Evolutionary conservation across 2,888 invertebrate species (phyloP).

Genomic region (Euplagia quadripunctaria): DNA sequence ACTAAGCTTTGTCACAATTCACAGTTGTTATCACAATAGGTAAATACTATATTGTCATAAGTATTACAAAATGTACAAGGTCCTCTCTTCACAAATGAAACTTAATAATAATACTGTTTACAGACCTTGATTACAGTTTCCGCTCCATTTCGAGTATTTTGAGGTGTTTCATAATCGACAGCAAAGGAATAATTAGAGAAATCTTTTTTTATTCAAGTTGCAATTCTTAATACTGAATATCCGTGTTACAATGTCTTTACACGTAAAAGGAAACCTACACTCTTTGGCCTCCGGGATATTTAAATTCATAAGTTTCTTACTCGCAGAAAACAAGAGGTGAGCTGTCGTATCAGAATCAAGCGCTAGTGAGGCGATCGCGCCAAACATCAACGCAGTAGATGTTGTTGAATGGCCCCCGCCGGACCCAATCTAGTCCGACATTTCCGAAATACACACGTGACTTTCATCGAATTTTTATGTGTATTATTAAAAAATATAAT

Average conservation of each 20-base stretch:
- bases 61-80: slow-evolving; percentile 58
- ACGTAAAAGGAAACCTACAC: background rate
- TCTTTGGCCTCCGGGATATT: background rate
- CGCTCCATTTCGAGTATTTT: slow-evolving; percentile 70
- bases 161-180: slow-evolving; percentile 52
- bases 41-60: background rate
- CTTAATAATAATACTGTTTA: slow-evolving; percentile 40
- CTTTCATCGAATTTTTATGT: too few species aligned
- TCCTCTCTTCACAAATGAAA: slow-evolving; percentile 38
- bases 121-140: slow-evolving; percentile 68
- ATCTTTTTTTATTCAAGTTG: slow-evolving; percentile 49
- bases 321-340: too few species aligned
- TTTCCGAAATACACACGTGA: too few species aligned
- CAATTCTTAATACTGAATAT: slow-evolving; percentile 13
- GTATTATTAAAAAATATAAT: too few species aligned
- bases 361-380: too few species aligned
- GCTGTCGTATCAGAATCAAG: background rate
- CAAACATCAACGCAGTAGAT: too few species aligned
- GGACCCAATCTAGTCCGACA: too few species aligned
- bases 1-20: slow-evolving; percentile 28
- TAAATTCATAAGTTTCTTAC: background rate
- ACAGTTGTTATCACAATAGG: slow-evolving; percentile 43
- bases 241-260: background rate
- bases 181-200: slow-evolving; percentile 55
- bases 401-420: too few species aligned